Evolutionary conservation across 2,113 vertebrate genomes (phyloP), one percentile per base, ranked within the genome.

Genomic region (Lepus europaeus): DNA sequence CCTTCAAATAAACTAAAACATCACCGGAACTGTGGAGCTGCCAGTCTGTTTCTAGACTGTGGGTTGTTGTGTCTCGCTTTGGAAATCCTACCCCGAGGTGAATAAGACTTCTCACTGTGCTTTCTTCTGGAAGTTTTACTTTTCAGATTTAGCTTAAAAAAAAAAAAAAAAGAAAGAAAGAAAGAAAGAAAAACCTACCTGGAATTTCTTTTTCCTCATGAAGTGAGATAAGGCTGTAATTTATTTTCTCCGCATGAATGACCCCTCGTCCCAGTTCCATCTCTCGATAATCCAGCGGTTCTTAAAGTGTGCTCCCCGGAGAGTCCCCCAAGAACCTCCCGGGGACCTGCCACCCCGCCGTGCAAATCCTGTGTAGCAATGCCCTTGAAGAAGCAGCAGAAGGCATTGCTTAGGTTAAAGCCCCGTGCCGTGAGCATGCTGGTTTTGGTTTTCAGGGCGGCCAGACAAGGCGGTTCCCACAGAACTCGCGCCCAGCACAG

Each of bases 101-200:
- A 85, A 29, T 69, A 63, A 85, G 78, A 73, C 78, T 61, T 36
- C 53, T 23, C 84, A 45, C 22, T 84, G 7, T 66, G 8, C 80
- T 90, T 93, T 86, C 36, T 87, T 64, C 51, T 63, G n/a, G 5
- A 87, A 91, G 22, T 91, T 87, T 72, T 56, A 56, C 77, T 80
- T 83, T 70, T 91, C 53, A 66, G 88, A 77, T 79, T 91, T 70
- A 66, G 25, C 66, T 36, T 92, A 63, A 45, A 45, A 45, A 45
- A 45, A 7, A 7, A 45, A 45, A 7, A 7, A 9, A 45, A 45
- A 45, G 5, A 45, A 45, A 45, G 45, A 6, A 39, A 39, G 39
- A 6, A 39, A 39, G 39, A 6, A 39, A 39, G 39, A 74, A 78
- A 94, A 61, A 74, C 33, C 79, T 53, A 25, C 25, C 63, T 82